Evolutionary conservation across 2,797 vertebrate species (phyloP).

Genomic region (Sebastes reedi): DNA sequence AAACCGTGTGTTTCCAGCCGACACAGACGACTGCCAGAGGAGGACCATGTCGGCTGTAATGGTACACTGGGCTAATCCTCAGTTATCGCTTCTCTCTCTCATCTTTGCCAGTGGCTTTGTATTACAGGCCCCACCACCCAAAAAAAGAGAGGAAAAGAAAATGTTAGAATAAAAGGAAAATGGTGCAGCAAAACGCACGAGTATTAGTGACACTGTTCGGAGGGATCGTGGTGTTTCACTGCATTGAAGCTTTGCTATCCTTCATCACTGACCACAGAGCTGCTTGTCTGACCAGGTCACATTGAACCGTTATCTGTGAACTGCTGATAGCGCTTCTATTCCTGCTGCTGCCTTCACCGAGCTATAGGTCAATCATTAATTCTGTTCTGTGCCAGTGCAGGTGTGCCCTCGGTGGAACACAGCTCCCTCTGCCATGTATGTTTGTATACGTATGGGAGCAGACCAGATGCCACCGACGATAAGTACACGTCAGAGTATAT

Average conservation of each 20-base stretch:
- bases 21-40: constrained; percentile 51
- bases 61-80: constrained; percentile 74
- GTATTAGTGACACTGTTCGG: neutral
- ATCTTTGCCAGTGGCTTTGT: constrained; percentile 56
- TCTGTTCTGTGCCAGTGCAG: constrained; percentile 17
- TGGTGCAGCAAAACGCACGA: neutral
- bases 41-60: constrained; percentile 56
- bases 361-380: constrained; percentile 71
- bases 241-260: constrained; percentile 42
- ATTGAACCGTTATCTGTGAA: constrained; percentile 61
- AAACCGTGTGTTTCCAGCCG: constrained; percentile 64
- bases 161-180: constrained; percentile 4
- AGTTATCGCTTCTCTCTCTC: constrained; percentile 51
- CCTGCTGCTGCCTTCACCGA: constrained; percentile 42
- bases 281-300: constrained; percentile 56
- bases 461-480: constrained; percentile 54
- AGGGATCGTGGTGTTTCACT: neutral
- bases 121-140: constrained; percentile 52
- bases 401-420: neutral
- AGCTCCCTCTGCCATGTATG: neutral
- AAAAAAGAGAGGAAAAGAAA: constrained; percentile 23
- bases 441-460: constrained; percentile 61
- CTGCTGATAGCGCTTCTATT: constrained; percentile 70
- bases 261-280: constrained; percentile 30
- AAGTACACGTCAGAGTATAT: constrained; percentile 39